Evolutionary conservation across 2,888 invertebrate species (phyloP).

Genomic region (Ormyrus pomaceus): DNA sequence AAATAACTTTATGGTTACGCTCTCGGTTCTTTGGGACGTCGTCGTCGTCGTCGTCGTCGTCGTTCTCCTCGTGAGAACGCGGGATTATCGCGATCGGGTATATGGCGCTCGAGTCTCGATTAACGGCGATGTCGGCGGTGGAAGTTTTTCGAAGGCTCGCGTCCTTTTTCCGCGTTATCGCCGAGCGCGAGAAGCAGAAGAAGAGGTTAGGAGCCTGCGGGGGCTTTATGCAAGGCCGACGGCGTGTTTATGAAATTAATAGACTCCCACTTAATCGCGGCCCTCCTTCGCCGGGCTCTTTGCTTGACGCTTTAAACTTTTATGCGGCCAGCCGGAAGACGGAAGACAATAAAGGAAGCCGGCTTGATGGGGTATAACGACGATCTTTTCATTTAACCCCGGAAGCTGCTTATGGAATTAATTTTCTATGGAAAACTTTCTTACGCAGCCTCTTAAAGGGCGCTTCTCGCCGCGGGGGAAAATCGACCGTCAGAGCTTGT

Average conservation of each 20-base stretch:
- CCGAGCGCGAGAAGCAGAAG: not conserved
- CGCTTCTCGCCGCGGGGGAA: not conserved
- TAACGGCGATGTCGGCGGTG: slow-evolving; percentile 60
- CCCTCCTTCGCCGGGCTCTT: slow-evolving; percentile 4
- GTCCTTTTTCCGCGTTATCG: slow-evolving; percentile 18
- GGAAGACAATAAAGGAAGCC: slow-evolving; percentile 53
- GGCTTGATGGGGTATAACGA: slow-evolving; percentile 44
- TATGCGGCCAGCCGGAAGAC: slow-evolving; percentile 31
- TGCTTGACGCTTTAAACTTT: slow-evolving; percentile 34
- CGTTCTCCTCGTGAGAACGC: slow-evolving; percentile 60
- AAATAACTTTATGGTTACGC: slow-evolving; percentile 61
- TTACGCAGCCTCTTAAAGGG: slow-evolving; percentile 8
- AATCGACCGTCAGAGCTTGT: not conserved
- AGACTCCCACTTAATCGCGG: slow-evolving; percentile 46
- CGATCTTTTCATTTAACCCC: slow-evolving; percentile 53
- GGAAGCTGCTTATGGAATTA: slow-evolving; percentile 50
- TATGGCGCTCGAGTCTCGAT: slow-evolving; percentile 51
- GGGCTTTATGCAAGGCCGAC: slow-evolving; percentile 30
- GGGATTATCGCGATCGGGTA: slow-evolving; percentile 62
- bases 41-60: not conserved
- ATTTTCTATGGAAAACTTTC: slow-evolving; percentile 49
- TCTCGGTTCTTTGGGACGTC: slow-evolving; percentile 59
- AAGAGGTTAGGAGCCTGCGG: not conserved
- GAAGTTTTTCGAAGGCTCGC: slow-evolving; percentile 18
- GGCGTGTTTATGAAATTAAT: slow-evolving; percentile 56